Percentiles rank a stretch among this genome's conserved stretches.
phyloP scores from a whole-genome alignment of 2,797 vertebrate species.

The Pseudomugil gertrudae region DNA sequence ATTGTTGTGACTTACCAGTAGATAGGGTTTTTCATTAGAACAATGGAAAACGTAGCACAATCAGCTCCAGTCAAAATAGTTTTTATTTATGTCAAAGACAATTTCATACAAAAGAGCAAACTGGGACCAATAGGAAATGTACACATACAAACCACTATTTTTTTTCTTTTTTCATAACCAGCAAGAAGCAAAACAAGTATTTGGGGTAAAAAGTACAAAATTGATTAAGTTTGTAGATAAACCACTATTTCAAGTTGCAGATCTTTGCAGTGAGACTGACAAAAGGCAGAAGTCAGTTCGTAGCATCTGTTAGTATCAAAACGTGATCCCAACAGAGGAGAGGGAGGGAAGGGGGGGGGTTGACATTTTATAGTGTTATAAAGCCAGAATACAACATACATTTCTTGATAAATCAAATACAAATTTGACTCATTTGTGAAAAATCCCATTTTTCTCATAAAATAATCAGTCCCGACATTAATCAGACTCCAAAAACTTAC shows the following conservation, averaged over 20 bases:
- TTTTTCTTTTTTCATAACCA: conserved; percentile 15
- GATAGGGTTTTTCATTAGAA: not conserved
- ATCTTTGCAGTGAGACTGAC: conserved; percentile 27
- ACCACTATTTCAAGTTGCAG: conserved; percentile 34
- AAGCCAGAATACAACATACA: conserved; percentile 14
- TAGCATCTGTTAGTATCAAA: not conserved
- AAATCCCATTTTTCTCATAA: not conserved
- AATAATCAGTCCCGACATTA: not conserved
- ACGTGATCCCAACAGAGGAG: not conserved
- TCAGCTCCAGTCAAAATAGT: conserved; percentile 55
- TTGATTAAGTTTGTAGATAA: conserved; percentile 34
- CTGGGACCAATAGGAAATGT: conserved; percentile 30
- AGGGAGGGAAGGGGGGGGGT: not conserved
- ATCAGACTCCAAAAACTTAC: not conserved
- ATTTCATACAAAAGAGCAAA: conserved; percentile 62
- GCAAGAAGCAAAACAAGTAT: conserved; percentile 32
- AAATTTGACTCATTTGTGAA: not conserved
- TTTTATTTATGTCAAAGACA: conserved; percentile 64
- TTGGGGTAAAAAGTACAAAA: not conserved
- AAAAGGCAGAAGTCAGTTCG: conserved; percentile 19
- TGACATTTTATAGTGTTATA: conserved; percentile 10
- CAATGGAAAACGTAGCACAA: not conserved
- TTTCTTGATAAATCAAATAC: not conserved
- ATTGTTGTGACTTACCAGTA: not conserved
- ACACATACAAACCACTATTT: conserved; percentile 51